Base-by-base conservation (phyloP, 2,113 vertebrate genomes). In the Hyperoodon ampullatus region DNA sequence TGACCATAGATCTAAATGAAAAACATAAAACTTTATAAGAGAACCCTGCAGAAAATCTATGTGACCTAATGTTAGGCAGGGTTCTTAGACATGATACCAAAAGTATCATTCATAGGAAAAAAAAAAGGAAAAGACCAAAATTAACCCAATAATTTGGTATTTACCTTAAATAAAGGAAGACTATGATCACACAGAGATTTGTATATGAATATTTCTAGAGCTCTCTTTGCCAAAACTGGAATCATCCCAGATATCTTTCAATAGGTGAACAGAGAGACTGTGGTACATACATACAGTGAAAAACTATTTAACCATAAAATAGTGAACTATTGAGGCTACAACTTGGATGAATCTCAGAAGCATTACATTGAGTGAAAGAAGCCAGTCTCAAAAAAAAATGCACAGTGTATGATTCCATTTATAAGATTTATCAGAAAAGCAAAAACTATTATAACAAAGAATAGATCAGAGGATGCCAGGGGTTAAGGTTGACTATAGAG, bases 31-130 rank as follows among this genome's bases (percentile, higher is more conserved):
- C 8, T 75, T 70, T 44, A 39, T 6, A 72, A 89, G 28, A 35
- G 95, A 92, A 35, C 5, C 4, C 28, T 86, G 35, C 15, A 92
- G 42, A 83, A 96, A 94, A 90, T 60, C 42, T 75, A 68, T 65
- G 61, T 86, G 35, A 90, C 14, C 14, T 89, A 9, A 4, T 13
- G 9, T 35, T 80, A 74, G 15, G 14, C 8, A 88, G 19, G 66
- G 35, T 68, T 75, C n/a, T 33, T 26, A 92, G 24, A 81, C 5
- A 23, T 65, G 23, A 71, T 12, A 60, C 4, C 23, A 55, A 95
- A 93, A 68, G 8, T 13, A 35, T 63, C 26, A 92, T 75, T 2
- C 8, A 50, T 3, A 53, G 18, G n/a, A 1, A 3, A 33, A n/a
- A 44, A 50, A 47, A 50, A 42, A 39, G 39, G 39, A 82, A 78